A percentile compares a stretch with the other conserved stretches of the same genome.
Evolutionary conservation across 2,113 vertebrate genomes (phyloP).

Genomic region (Dipodomys spectabilis): DNA sequence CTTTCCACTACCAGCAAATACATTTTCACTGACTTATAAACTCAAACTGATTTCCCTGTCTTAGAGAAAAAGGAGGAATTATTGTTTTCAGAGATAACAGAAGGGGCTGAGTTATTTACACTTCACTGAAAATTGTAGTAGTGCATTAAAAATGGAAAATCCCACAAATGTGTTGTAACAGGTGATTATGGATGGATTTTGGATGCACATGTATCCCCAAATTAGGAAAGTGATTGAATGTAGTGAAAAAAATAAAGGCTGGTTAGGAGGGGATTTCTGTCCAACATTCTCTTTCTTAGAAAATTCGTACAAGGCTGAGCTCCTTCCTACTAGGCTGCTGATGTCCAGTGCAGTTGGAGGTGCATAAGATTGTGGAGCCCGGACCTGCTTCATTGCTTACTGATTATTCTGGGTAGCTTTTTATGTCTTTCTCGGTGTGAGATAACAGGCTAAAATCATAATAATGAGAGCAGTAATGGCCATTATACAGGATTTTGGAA

Average conservation of each 20-base stretch:
- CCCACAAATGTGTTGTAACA: neutral
- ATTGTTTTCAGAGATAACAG: neutral
- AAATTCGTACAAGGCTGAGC: neutral
- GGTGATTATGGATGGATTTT: slow-evolving; percentile 19
- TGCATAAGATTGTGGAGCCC: neutral
- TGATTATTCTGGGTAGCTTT: neutral
- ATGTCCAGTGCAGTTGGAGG: neutral
- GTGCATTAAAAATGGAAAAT: neutral
- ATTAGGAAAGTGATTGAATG: neutral
- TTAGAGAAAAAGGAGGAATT: slow-evolving; percentile 47
- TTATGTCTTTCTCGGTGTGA: neutral
- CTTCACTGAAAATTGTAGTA: neutral
- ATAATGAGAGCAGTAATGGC: neutral
- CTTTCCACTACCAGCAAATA: neutral
- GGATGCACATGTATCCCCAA: neutral
- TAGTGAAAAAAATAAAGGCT: neutral
- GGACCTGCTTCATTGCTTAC: neutral
- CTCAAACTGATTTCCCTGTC: slow-evolving; percentile 44
- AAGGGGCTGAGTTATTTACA: neutral
- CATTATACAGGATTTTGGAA: neutral
- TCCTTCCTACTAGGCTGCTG: neutral
- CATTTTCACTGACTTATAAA: slow-evolving; percentile 33
- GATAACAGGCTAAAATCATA: neutral
- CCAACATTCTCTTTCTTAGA: neutral
- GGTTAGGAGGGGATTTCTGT: neutral